Evolutionary conservation across 1,140 invertebrate genomes (phyloP).

Genomic region (Polypedilum vanderplanki): DNA sequence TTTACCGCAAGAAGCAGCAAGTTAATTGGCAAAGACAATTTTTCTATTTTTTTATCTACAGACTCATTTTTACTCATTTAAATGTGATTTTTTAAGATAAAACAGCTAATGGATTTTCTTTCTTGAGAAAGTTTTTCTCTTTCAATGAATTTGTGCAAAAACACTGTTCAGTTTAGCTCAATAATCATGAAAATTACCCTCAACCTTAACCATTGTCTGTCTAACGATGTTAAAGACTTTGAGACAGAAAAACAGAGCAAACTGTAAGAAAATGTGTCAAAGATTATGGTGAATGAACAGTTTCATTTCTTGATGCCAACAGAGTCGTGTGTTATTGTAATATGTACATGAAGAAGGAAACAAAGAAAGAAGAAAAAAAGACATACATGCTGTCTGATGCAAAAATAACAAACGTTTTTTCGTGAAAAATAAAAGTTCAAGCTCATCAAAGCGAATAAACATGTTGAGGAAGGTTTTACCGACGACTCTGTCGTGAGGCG

Average conservation of each 20-base stretch:
- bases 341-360: neutral
- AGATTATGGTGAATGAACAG: constrained; percentile 17
- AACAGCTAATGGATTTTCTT: neutral
- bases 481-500: neutral
- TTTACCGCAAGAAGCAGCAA: neutral
- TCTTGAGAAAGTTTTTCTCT: neutral
- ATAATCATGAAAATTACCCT: constrained; percentile 6
- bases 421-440: constrained; percentile 23
- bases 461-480: constrained; percentile 12
- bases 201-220: neutral
- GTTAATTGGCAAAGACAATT: neutral
- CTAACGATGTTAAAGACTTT: neutral
- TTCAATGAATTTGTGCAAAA: neutral
- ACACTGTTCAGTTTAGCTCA: neutral
- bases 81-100: neutral
- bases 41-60: neutral
- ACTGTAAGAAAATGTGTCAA: neutral
- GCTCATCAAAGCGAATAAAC: constrained; percentile 23
- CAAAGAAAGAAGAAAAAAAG: neutral
- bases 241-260: neutral
- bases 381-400: neutral
- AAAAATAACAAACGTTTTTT: neutral
- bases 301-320: neutral
- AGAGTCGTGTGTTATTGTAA: neutral
- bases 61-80: neutral